Evolutionary conservation across 37 sponge, comb jelly and placozoan species (phyloP).

Genomic region (Crambe crambe): DNA sequence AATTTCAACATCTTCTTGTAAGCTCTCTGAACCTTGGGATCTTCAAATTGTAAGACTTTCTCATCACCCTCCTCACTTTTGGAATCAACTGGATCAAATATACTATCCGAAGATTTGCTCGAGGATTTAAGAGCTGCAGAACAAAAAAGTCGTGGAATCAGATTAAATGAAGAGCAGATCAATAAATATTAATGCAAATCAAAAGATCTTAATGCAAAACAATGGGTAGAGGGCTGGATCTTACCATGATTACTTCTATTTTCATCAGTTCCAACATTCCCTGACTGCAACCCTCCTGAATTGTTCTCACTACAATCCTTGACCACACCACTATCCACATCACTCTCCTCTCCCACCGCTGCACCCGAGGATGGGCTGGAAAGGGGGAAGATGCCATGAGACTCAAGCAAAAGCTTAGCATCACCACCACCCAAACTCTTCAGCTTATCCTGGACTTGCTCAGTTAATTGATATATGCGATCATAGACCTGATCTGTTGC

Average conservation of each 20-base stretch:
- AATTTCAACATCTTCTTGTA: conserved; percentile 50
- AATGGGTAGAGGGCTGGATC: no score
- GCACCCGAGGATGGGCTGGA: not conserved
- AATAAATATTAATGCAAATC: no score
- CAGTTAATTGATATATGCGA: not conserved
- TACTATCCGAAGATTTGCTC: not conserved
- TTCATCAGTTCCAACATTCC: not conserved
- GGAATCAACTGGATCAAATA: not conserved
- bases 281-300: no score
- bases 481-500: not conserved
- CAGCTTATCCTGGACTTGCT: not conserved
- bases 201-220: no score
- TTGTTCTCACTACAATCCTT: no score
- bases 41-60: not conserved
- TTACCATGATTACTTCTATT: no score
- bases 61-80: not conserved
- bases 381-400: not conserved
- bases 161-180: no score
- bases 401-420: not conserved
- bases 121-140: no score
- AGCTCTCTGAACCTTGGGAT: conserved; percentile 36
- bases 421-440: not conserved
- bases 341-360: not conserved
- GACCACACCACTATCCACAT: not conserved
- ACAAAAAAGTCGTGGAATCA: no score